phyloP scores from a whole-genome alignment of 1,140 invertebrate species.

The Caenorhabditis inopinata region DNA sequence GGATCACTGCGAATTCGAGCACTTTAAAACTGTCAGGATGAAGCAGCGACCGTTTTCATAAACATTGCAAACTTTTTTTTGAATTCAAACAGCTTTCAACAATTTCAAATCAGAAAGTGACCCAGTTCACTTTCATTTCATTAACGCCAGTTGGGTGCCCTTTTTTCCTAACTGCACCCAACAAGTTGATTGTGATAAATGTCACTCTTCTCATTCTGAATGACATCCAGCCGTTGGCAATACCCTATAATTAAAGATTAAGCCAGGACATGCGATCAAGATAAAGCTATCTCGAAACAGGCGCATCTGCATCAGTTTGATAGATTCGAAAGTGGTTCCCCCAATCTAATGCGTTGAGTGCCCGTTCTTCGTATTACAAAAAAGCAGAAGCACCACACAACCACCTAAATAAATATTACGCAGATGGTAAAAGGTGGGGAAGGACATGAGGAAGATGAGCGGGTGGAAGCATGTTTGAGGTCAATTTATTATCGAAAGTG shows the following conservation, averaged over 20 bases:
- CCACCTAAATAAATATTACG: conserved; percentile 32
- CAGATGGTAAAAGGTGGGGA: conserved; percentile 12
- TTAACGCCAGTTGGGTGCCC: no score
- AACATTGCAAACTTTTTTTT: no score
- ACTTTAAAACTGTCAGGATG: no score
- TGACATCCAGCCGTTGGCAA: not conserved
- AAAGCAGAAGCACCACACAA: not conserved
- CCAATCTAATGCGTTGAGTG: not conserved
- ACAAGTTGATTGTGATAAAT: conserved; percentile 21
- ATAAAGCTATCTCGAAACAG: not conserved
- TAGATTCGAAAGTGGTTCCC: conserved; percentile 3
- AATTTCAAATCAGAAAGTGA: no score
- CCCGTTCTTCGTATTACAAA: not conserved
- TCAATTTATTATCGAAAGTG: conserved; percentile 24
- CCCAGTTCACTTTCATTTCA: no score
- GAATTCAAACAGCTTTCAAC: no score
- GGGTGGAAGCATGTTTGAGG: conserved; percentile 16
- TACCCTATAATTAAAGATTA: conserved; percentile 12
- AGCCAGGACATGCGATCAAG: not conserved
- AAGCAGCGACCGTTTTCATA: no score
- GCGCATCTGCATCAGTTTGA: conserved; percentile 16
- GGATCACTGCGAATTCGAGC: no score
- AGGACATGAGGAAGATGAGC: conserved; percentile 5
- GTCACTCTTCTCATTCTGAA: conserved; percentile 3
- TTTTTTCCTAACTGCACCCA: no score